phyloP scores from a whole-genome alignment of 2,888 invertebrate species.

The Xylophagus ater region DNA sequence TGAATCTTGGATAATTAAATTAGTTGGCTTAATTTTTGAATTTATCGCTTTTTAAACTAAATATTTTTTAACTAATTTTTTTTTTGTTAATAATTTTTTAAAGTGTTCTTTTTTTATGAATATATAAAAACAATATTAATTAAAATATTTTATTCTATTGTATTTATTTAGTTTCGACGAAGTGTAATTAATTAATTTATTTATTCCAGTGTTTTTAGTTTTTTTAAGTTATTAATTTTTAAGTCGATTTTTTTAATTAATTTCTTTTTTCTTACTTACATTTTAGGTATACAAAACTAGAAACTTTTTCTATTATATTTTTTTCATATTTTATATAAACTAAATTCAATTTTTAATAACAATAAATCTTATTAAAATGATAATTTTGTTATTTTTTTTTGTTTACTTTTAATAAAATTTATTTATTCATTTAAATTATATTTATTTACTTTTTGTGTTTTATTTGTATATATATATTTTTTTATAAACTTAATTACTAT shows the following conservation, averaged over 20 bases:
- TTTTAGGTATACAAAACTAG: conserved; percentile 11
- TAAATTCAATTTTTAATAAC: conserved; percentile 8
- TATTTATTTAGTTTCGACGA: no score
- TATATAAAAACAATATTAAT: no score
- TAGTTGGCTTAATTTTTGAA: no score
- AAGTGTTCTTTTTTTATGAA: no score
- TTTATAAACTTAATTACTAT: conserved; percentile 33
- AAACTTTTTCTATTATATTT: conserved; percentile 7
- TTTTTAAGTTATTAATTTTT: conserved; percentile 1
- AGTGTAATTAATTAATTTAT: no score
- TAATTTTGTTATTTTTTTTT: conserved; percentile 2
- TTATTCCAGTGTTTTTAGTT: no score
- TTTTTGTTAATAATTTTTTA: no score
- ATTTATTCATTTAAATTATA: conserved; percentile 12
- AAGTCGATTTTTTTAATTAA: conserved; percentile 5
- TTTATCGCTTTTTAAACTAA: no score
- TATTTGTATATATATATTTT: conserved; percentile 18
- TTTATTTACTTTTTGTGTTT: conserved; percentile 12
- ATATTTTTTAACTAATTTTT: no score
- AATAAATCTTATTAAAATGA: conserved; percentile 1
- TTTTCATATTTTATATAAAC: conserved; percentile 9
- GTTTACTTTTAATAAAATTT: conserved; percentile 12
- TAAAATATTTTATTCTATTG: no score
- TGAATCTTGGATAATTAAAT: no score
- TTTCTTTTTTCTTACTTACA: no score